These are phyloP conservation scores for Chloroceryle inda DNA, from an alignment of 2,797 vertebrate species.

Conservation along the genomic window DNA sequence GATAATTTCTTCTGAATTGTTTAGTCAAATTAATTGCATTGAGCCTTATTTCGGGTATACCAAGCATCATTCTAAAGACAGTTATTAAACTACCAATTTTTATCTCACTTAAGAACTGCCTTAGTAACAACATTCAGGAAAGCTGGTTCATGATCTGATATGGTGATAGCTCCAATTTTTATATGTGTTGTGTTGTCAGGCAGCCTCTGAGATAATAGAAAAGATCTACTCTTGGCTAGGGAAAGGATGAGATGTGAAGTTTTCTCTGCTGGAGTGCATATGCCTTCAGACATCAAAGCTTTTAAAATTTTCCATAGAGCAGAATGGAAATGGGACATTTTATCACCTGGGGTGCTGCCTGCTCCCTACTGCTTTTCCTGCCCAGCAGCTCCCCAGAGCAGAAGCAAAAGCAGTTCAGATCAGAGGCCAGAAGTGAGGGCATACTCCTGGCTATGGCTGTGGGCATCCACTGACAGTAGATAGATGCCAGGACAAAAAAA, in stretches of 20 bases:
- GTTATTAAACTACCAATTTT: constrained; percentile 13
- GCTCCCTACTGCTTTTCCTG: constrained; percentile 34
- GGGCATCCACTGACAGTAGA: background rate
- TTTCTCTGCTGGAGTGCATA: constrained; percentile 67
- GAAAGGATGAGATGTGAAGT: constrained; percentile 50
- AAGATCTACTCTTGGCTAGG: constrained; percentile 18
- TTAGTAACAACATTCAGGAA: background rate
- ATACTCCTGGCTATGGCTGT: background rate
- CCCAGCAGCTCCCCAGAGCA: background rate
- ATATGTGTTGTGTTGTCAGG: constrained; percentile 24
- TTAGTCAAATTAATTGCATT: constrained; percentile 39
- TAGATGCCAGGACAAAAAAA: background rate
- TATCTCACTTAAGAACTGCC: background rate
- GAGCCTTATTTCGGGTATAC: background rate
- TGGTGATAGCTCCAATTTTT: background rate
- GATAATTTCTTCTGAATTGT: constrained; percentile 35
- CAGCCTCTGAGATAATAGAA: constrained; percentile 38
- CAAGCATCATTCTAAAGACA: background rate
- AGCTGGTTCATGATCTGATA: background rate
- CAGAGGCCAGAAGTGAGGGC: constrained; percentile 9
- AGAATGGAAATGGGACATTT: constrained; percentile 61
- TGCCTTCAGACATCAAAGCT: constrained; percentile 63
- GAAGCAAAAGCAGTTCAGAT: constrained; percentile 24
- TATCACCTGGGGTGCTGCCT: constrained; percentile 66
- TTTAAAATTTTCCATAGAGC: constrained; percentile 36